Evolutionary conservation across 2,113 vertebrate species (phyloP), one percentile per base, ranked within the genome.

Genomic region (Myotis davidii): DNA sequence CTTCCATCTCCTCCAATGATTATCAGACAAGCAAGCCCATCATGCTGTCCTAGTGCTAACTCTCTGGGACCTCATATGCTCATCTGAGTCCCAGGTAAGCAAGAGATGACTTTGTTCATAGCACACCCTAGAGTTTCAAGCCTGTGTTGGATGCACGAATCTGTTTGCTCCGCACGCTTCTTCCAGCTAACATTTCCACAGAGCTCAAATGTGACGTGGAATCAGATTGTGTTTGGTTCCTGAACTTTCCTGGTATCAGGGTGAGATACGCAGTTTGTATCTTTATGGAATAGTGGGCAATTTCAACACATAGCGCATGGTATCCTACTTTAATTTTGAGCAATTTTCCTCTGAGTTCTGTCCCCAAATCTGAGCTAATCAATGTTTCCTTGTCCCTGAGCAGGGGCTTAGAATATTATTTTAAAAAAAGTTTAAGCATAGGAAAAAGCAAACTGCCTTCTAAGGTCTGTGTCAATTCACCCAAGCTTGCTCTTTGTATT

Each of bases 81-180:
- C 90, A 65, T 88, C 77, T 42, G 39, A 69, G 54, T 86, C 25
- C 17, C 72, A 64, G 52, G 34, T 50, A 96, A 96, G 90, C 32
- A 92, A 82, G 1, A 70, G 81, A 79, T 88, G 92, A 73, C 72
- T 92, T 87, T 84, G 76, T 94, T 91, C 92, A 95, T 70, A 94
- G 83, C 84, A 85, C 29, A 54, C 48, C 64, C 59, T 81, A 88
- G 90, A 96, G 96, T 97, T 88, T 89, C 84, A 94, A 95, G 79
- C 34, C 25, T 95, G 74, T 94, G 18, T 87, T 92, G 56, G 69
- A 91, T 48, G 39, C 61, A 70, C 48, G 81, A 92, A 67, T 94
- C 88, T 83, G 88, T 90, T 96, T 88, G 73, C 95, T 90, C 32
- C 64, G 91, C 4, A 17, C 94, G 45, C 20, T 96, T 32, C 69